Evolutionary conservation across 92 coral and sea anemone species (phyloP), one percentile per base, ranked within the genome.

Genomic region (Porites divaricata): DNA sequence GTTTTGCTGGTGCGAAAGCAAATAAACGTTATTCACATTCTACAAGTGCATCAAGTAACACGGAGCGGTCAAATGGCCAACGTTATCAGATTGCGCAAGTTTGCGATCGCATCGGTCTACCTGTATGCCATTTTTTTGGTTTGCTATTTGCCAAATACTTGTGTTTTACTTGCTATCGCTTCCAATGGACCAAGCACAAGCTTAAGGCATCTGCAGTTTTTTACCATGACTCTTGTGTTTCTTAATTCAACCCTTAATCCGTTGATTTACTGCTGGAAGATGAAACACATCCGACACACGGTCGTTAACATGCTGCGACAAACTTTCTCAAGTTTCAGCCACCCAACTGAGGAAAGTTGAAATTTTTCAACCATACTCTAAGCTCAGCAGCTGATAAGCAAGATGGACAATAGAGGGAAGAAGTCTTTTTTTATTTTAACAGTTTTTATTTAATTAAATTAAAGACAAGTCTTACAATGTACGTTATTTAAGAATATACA

Each of bases 231-330:
- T 16, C 35, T 66, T 6, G 22, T 66, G 70, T 66, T 66, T 25
- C 70, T 66, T 20, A 66, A 66, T 25, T 66, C 70, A 66, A 21
- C 70, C 10, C 22, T 66, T 4, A 66, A 66, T 25, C 70, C 70
- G 1, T 8, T 66, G 41, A 20, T 66, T 66, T 66, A 66, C 28
- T 66, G 70, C 28, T 20, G 70, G 70, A 66, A 66, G 28, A 66
- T 66, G 70, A 66, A 21, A 66, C 35, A 66, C 70, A 66, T 66
- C 24, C 70, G 70, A n/a, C 70, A 10, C 70, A 21, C 70, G 0
- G 28, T 66, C 13, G 24, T 66, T 13, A 9, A 66, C 45, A 20
- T 66, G 24, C 28, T 66, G 15, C 70, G 70, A 25, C 22, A 66
- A 1, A 19, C 21, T 6, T 61, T 61, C 8, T 15, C 21, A 61